These are phyloP conservation scores for Umimayanthus chanpuru DNA, from an alignment of 92 coral and sea anemone genomes.

Conservation along the genomic window DNA sequence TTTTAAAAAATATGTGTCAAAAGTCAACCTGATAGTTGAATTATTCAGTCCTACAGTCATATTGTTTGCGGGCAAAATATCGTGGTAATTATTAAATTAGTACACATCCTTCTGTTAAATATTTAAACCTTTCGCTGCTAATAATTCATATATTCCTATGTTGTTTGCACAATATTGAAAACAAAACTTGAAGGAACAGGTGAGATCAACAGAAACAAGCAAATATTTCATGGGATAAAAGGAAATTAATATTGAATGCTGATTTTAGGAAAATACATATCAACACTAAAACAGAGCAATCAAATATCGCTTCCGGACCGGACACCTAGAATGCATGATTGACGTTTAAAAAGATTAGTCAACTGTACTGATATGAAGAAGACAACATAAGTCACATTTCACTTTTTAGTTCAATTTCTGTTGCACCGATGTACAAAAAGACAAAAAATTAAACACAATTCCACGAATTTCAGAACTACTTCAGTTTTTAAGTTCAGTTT, in stretches of 20 bases:
- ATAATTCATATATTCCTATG: background rate
- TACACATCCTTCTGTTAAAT: too few species aligned
- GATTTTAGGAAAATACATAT: background rate
- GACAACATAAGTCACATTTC: background rate
- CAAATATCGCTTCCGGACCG: conserved; percentile 21
- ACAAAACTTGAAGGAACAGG: background rate
- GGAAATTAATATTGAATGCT: background rate
- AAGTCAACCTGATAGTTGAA: background rate
- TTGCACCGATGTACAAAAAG: too few species aligned
- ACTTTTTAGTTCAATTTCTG: background rate
- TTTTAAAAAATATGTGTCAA: too few species aligned
- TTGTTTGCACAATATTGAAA: background rate
- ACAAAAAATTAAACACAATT: too few species aligned
- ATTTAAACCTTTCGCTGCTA: background rate
- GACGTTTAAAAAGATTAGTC: background rate
- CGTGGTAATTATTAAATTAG: background rate
- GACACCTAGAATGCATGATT: background rate
- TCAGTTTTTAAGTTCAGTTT: background rate
- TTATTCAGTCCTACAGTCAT: background rate
- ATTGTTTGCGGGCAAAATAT: background rate
- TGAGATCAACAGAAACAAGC: background rate
- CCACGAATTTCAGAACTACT: background rate
- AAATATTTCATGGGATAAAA: background rate
- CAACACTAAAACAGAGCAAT: background rate
- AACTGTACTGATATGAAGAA: background rate